Evolutionary conservation across 1,140 invertebrate species (phyloP).

Genomic region (Acromyrmex echinatior): DNA sequence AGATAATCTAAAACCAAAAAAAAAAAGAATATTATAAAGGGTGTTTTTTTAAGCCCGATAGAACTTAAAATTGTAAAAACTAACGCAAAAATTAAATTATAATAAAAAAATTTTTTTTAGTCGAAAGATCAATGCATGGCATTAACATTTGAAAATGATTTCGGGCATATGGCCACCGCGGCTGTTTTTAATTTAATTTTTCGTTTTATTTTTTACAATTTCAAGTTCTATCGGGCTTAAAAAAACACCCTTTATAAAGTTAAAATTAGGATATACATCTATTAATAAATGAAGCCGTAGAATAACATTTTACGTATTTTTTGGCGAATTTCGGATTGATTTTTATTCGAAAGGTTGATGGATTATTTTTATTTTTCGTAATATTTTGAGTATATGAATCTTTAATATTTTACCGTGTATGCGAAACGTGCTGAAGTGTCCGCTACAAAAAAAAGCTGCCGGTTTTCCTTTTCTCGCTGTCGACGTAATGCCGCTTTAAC

Average conservation of each 20-base stretch:
- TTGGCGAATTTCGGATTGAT: not conserved
- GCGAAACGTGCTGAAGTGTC: not conserved
- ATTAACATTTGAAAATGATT: too few relatives aligned
- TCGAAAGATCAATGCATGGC: too few relatives aligned
- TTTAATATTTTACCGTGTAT: conserved; percentile 3
- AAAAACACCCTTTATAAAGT: not conserved
- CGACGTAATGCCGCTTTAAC: conserved; percentile 39
- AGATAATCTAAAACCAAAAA: not conserved
- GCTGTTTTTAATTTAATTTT: too few relatives aligned
- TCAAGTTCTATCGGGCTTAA: too few relatives aligned
- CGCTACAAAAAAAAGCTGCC: not conserved
- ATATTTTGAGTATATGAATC: conserved; percentile 11
- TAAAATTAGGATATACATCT: not conserved
- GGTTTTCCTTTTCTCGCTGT: not conserved
- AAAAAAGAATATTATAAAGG: not conserved
- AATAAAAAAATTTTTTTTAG: too few relatives aligned
- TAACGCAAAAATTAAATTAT: too few relatives aligned
- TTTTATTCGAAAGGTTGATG: not conserved
- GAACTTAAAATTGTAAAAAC: too few relatives aligned
- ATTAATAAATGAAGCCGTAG: not conserved
- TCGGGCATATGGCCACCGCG: too few relatives aligned
- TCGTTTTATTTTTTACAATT: too few relatives aligned
- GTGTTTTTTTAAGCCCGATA: too few relatives aligned
- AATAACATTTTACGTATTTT: not conserved
- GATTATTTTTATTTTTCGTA: not conserved